These are phyloP conservation scores for Phalacrocorax pelagicus DNA, from an alignment of 2,113 vertebrate species.

Conservation along the genomic window DNA sequence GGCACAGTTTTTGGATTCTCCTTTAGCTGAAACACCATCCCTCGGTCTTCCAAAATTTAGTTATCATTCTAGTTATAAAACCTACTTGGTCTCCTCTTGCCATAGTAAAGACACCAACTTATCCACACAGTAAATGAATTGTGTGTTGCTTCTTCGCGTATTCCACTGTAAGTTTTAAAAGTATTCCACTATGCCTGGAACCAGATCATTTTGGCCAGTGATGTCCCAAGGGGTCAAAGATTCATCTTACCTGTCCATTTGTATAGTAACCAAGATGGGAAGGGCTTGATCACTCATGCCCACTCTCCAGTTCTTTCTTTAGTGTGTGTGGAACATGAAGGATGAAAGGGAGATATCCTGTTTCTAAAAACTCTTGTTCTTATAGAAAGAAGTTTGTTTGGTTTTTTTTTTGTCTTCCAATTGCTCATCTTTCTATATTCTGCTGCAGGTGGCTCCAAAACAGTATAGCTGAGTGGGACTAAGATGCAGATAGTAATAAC, in stretches of 20 bases:
- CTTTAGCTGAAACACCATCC: background rate
- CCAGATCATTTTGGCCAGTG: background rate
- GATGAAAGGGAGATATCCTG: background rate
- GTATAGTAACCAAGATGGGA: background rate
- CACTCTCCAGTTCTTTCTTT: background rate
- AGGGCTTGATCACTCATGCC: background rate
- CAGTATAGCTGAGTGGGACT: background rate
- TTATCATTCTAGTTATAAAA: background rate
- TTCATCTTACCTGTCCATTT: background rate
- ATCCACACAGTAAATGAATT: background rate
- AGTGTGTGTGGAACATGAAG: background rate
- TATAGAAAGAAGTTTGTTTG: background rate
- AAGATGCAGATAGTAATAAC: background rate
- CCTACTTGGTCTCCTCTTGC: background rate
- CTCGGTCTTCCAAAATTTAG: background rate
- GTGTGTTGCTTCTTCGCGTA: background rate
- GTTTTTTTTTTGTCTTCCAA: background rate
- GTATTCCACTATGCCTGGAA: background rate
- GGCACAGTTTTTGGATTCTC: background rate
- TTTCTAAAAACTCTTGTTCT: background rate
- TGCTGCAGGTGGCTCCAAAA: background rate
- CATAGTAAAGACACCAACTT: background rate
- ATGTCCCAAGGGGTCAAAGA: background rate
- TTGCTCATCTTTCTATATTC: background rate
- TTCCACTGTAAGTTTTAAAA: background rate